Conservation (phyloP, 2,888 invertebrate genomes). For the Sympetrum striolatum region DNA sequence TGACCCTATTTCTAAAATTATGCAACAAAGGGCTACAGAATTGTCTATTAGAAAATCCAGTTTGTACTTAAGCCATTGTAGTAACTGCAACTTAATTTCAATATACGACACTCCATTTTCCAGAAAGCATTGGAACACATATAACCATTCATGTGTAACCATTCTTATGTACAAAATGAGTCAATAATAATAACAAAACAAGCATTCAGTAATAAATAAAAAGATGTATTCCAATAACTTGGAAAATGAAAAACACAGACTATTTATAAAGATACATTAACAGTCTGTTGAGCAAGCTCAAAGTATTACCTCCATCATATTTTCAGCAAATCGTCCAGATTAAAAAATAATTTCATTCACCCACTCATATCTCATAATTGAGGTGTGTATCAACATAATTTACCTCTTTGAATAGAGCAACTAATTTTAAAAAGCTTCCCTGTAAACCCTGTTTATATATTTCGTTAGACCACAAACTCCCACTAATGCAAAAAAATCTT, state of each 20-base stretch:
- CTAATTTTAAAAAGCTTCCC: neutral
- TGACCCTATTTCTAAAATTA: neutral
- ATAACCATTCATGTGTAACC: neutral
- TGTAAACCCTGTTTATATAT: neutral
- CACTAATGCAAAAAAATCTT: neutral
- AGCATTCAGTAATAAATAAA: slow-evolving; percentile 14
- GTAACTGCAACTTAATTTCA: neutral
- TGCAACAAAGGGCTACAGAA: neutral
- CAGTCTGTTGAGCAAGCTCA: slow-evolving; percentile 36
- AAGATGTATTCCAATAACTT: neutral
- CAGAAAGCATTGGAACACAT: slow-evolving; percentile 3
- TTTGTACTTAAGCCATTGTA: slow-evolving; percentile 23
- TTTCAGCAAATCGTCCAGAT: neutral
- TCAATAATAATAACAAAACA: slow-evolving; percentile 7
- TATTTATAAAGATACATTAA: neutral
- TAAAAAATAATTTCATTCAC: neutral
- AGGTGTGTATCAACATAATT: neutral
- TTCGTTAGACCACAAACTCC: neutral
- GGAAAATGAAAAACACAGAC: slow-evolving; percentile 23
- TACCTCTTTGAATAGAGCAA: neutral
- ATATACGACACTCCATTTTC: slow-evolving; percentile 1
- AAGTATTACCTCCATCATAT: neutral
- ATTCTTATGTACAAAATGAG: slow-evolving; percentile 9
- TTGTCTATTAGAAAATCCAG: neutral
- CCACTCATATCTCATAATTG: neutral